Conservation (phyloP, 30 jellyfish, hydroid and myxozoan species). For the Morbakka virulenta region DNA sequence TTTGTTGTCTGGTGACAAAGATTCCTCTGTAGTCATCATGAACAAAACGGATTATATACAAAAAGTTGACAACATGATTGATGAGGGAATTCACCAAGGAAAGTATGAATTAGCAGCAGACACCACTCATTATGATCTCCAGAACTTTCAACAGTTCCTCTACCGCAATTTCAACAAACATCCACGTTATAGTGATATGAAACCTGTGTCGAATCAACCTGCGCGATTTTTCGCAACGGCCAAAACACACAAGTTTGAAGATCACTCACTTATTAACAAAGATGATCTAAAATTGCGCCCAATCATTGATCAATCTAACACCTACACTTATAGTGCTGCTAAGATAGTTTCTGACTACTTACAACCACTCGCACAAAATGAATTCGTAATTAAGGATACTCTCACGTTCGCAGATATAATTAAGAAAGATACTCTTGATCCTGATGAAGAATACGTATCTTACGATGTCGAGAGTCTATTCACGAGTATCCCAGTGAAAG, state of each 20-base stretch:
- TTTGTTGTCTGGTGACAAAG: constrained; percentile 28
- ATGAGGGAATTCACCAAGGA: constrained; percentile 10
- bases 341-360: not conserved
- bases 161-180: constrained; percentile 14
- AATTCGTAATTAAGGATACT: too few relatives aligned
- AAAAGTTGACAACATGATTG: constrained; percentile 23
- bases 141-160: constrained; percentile 1
- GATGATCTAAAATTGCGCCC: not conserved
- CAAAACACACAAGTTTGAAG: constrained; percentile 16
- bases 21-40: constrained; percentile 9
- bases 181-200: constrained; percentile 18
- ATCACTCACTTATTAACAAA: not conserved
- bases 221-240: constrained; percentile 27
- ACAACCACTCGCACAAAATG: too few relatives aligned
- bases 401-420: too few relatives aligned
- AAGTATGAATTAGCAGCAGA: not conserved
- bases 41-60: constrained; percentile 4
- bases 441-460: too few relatives aligned
- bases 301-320: not conserved
- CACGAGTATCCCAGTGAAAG: too few relatives aligned
- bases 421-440: too few relatives aligned
- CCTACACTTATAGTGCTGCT: not conserved
- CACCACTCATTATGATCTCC: not conserved
- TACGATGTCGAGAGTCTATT: too few relatives aligned
- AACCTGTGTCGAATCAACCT: constrained; percentile 23